These are phyloP conservation scores for Catharus minimus DNA, from an alignment of 2,113 vertebrate species.

Conservation along the genomic window DNA sequence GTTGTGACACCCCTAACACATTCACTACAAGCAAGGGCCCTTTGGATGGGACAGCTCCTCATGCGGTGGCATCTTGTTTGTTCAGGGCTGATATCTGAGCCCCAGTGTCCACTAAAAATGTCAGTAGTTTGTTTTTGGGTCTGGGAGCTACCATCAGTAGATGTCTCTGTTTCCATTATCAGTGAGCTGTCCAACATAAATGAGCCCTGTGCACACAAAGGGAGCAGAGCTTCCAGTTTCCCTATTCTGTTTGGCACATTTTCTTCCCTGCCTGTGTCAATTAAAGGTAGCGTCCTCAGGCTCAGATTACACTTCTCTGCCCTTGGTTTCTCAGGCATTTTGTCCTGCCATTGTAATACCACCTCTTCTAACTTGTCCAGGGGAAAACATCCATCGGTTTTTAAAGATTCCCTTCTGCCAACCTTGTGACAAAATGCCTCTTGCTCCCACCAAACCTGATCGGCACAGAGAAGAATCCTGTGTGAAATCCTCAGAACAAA, in stretches of 20 bases:
- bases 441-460: accelerated
- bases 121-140: neutral
- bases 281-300: neutral
- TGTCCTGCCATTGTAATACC: too few relatives aligned
- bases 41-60: neutral
- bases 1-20: neutral
- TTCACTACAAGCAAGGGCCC: accelerated
- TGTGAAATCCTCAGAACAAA: neutral
- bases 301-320: neutral
- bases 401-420: neutral
- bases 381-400: neutral
- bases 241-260: neutral
- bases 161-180: accelerated
- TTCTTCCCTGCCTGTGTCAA: accelerated
- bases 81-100: neutral
- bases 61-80: neutral
- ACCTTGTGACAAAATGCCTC: neutral
- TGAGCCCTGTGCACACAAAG: accelerated
- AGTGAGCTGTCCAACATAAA: neutral
- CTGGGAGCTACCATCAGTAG: accelerated
- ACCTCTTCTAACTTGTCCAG: neutral
- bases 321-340: neutral
- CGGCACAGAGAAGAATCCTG: accelerated
- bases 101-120: too few relatives aligned
- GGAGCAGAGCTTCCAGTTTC: accelerated